Evolutionary conservation across 2,888 invertebrate species (phyloP), one percentile per base, ranked within the genome.

Genomic region (Autographa gamma): DNA sequence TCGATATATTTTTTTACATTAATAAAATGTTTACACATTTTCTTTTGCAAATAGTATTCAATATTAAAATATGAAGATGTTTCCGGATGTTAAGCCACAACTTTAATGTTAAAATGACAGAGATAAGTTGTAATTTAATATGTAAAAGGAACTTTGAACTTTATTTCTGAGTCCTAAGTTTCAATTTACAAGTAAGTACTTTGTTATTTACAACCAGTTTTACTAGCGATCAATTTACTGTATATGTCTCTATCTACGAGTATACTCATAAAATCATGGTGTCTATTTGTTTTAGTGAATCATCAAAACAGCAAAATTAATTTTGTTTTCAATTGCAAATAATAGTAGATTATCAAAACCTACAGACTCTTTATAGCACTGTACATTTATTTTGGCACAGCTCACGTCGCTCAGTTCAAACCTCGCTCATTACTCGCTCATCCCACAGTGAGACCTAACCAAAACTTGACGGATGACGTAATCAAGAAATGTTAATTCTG

Each of bases 401-500:
- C 11, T 38, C 11, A 38, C 38, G n/a, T 48, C 63, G 77, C 56
- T 62, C 9, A 14, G 54, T 60, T 67, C 32, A 56, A 56, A 56
- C 64, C 38, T 18, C 32, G 11, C 66, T 61, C n/a, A 43, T 13
- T 6, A 5, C 72, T 66, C 72, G 52, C 64, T 63, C 73, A 77
- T 73, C 64, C 77, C 48, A 41, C 62, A 56, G 64, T 77, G 54
- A 19, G 32, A 41, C 78, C 59, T 60, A 19, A 67, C 13, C 31
- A 14, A 2, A 52, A 62, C 48, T 48, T 48, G 38, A 32, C 63
- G 18, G 38, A 19, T 73, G 66, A 72, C 63, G 41, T 54, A 73
- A 79, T 63, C 67, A 64, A 61, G 61, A 71, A 63, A 74, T 72
- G 78, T 16, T 11, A 77, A 73, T 76, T 73, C 43, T 56, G 19